A percentile compares a stretch with the other conserved stretches of the same genome.
These are phyloP conservation scores for Catamblyrhynchus diadema DNA, from an alignment of 2,797 vertebrate species.

Conservation along the genomic window DNA sequence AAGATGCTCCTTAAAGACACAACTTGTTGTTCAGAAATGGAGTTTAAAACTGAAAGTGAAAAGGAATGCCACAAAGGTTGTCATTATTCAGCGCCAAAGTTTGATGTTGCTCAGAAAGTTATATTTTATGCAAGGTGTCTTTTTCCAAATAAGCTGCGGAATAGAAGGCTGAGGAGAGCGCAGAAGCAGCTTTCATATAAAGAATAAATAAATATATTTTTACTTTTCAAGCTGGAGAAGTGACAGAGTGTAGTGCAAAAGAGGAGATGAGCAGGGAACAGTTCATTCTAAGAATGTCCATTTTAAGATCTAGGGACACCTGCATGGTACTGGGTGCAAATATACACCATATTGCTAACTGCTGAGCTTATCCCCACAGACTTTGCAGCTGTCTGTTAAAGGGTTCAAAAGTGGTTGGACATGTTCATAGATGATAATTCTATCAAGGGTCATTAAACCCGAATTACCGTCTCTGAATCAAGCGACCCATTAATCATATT, in stretches of 20 bases:
- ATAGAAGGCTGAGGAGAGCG: background rate
- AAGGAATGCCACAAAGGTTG: background rate
- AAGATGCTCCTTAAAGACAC: background rate
- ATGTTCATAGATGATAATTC: background rate
- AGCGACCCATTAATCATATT: slow-evolving; percentile 12
- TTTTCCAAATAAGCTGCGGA: background rate
- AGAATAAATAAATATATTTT: background rate
- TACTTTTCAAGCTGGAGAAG: background rate
- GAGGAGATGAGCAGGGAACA: background rate
- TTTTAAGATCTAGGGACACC: background rate
- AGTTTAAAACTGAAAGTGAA: background rate
- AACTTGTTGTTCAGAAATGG: background rate
- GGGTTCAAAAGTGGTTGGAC: background rate
- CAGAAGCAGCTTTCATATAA: background rate
- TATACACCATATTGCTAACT: slow-evolving; percentile 28
- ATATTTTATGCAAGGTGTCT: background rate
- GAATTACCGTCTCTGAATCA: background rate
- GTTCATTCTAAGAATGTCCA: background rate
- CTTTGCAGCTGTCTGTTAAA: background rate
- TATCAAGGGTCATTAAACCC: slow-evolving; percentile 14
- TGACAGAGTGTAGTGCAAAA: background rate
- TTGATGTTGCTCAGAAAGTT: background rate
- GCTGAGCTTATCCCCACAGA: background rate
- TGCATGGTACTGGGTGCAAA: background rate
- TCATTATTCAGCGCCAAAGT: background rate